Conservation (phyloP, 2,888 invertebrate genomes). For the Lacanobia wlatinum region DNA sequence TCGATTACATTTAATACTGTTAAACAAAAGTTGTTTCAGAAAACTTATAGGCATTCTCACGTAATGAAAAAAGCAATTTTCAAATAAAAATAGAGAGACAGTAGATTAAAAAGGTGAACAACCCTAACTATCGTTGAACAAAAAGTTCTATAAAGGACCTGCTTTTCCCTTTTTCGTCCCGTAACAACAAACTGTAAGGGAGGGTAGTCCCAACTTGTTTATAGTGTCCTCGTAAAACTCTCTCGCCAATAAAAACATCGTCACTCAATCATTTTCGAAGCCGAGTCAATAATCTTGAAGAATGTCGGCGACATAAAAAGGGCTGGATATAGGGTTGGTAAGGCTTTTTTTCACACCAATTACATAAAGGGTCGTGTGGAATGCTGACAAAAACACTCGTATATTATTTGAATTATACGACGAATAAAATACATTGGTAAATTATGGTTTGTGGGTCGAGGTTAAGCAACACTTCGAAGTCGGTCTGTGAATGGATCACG, state of each 20-base stretch:
- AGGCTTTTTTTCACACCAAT: not conserved
- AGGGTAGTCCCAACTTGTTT: constrained; percentile 43
- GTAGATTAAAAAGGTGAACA: constrained; percentile 25
- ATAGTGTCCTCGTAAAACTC: constrained; percentile 61
- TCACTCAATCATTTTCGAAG: constrained; percentile 62
- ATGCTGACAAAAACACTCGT: not conserved
- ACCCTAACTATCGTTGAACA: constrained; percentile 15
- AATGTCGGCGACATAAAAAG: constrained; percentile 46
- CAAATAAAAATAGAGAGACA: not conserved
- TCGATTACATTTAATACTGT: not conserved
- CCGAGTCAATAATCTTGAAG: constrained; percentile 56
- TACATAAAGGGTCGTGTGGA: not conserved
- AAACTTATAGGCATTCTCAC: not conserved
- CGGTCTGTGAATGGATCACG: too few species aligned
- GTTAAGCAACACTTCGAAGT: too few species aligned
- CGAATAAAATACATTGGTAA: not conserved
- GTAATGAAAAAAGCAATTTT: not conserved
- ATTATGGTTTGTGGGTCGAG: not conserved
- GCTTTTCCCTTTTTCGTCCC: constrained; percentile 42
- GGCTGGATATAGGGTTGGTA: constrained; percentile 40
- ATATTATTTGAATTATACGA: not conserved
- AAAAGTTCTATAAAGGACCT: constrained; percentile 16
- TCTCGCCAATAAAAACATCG: constrained; percentile 54
- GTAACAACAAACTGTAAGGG: constrained; percentile 29
- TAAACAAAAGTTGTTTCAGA: not conserved